A percentile compares a stretch with the other conserved stretches of the same genome.
These are phyloP conservation scores for Macrophya annulata DNA, from an alignment of 2,888 invertebrate genomes.

Conservation along the genomic window DNA sequence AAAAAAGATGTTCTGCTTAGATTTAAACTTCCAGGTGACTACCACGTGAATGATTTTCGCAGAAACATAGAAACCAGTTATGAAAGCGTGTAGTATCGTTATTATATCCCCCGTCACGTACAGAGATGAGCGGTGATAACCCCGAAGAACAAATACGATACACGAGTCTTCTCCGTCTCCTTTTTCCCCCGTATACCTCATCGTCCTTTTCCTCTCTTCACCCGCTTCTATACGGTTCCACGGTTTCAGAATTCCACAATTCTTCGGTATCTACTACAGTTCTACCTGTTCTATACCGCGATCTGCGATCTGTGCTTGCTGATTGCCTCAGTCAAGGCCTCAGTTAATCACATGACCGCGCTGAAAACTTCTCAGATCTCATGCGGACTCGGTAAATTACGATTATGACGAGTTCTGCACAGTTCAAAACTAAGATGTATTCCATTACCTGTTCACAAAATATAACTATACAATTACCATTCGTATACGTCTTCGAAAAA, in stretches of 20 bases:
- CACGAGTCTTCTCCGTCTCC: conserved; percentile 58
- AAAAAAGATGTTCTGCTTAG: conserved; percentile 52
- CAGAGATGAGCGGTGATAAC: conserved; percentile 73
- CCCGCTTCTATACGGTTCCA: conserved; percentile 42
- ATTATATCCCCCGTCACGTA: conserved; percentile 73
- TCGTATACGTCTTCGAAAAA: conserved; percentile 9
- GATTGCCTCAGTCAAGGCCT: conserved; percentile 50
- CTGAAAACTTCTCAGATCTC: conserved; percentile 36
- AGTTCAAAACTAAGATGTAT: conserved; percentile 36
- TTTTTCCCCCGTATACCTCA: conserved; percentile 2
- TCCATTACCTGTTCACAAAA: not conserved
- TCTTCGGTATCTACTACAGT: conserved; percentile 50
- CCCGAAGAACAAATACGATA: conserved; percentile 73
- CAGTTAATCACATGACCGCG: conserved; percentile 49
- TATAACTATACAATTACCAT: conserved; percentile 20
- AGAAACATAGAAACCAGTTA: conserved; percentile 72
- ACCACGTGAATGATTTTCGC: conserved; percentile 56
- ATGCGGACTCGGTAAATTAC: conserved; percentile 41
- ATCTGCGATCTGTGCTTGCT: conserved; percentile 48
- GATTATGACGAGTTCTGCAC: conserved; percentile 35
- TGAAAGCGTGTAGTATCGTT: conserved; percentile 70
- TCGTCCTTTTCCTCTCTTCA: conserved; percentile 29
- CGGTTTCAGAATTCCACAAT: conserved; percentile 50
- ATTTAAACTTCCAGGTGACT: conserved; percentile 53
- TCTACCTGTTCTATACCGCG: conserved; percentile 45